A percentile compares a stretch with the other conserved stretches of the same genome.
Conservation (phyloP, 1,140 invertebrate genomes). For the Doryteuthis pealeii region DNA sequence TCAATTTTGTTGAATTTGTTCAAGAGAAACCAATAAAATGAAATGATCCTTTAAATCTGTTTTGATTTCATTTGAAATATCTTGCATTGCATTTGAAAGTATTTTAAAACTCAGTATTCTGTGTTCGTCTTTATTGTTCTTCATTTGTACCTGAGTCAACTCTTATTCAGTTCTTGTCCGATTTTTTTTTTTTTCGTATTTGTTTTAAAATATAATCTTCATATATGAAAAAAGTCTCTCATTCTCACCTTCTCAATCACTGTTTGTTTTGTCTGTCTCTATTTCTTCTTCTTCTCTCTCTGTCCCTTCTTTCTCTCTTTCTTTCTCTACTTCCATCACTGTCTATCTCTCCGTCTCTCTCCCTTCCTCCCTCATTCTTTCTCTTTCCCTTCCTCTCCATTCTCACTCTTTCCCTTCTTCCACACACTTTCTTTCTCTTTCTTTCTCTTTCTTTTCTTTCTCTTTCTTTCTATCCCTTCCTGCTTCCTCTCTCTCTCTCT, state of each 20-base stretch:
- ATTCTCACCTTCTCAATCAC: not conserved
- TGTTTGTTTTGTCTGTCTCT: not conserved
- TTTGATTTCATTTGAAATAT: too few species aligned
- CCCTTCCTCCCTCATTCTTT: not conserved
- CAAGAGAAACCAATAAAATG: too few species aligned
- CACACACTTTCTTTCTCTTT: not conserved
- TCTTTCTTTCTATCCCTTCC: not conserved
- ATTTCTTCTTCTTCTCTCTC: not conserved
- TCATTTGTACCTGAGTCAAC: too few species aligned
- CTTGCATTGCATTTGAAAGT: too few species aligned
- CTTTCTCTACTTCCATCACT: not conserved
- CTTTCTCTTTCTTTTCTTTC: not conserved
- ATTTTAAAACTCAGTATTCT: too few species aligned
- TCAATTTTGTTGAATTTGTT: too few species aligned
- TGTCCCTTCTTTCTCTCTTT: not conserved
- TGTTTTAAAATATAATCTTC: not conserved
- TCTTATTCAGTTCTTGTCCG: too few species aligned
- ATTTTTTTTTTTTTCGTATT: not conserved
- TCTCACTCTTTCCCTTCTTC: not conserved
- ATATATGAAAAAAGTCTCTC: too few species aligned
- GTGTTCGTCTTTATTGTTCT: too few species aligned
- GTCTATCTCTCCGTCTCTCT: not conserved
- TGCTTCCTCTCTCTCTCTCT: not conserved
- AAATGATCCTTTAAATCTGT: too few species aligned
- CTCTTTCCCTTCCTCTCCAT: not conserved